Percentiles rank a stretch among this genome's conserved stretches.
Conservation (phyloP, 2,797 vertebrate genomes). For the Sebastes elongatus region DNA sequence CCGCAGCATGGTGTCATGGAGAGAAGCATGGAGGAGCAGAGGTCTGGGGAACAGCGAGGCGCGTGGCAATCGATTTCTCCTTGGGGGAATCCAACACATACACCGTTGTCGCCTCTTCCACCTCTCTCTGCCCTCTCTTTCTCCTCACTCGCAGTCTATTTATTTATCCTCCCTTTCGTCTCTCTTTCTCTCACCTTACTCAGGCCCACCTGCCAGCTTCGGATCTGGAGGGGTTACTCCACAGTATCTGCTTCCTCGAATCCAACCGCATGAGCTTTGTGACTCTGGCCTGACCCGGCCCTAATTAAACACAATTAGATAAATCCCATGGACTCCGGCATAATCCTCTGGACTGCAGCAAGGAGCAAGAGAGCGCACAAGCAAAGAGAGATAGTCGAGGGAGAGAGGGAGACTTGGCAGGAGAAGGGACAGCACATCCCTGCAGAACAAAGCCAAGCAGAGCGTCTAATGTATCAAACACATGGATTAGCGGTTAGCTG, state of each 20-base stretch:
- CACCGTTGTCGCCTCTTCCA: constrained; percentile 54
- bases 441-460: constrained; percentile 77
- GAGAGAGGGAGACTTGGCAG: constrained; percentile 72
- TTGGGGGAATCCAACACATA: constrained; percentile 67
- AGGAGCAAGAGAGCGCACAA: constrained; percentile 55
- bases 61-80: constrained; percentile 79
- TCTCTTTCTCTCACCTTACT: constrained; percentile 31
- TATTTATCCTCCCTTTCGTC: constrained; percentile 37
- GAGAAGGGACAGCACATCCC: constrained; percentile 76
- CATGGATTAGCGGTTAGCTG: constrained; percentile 85
- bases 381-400: constrained; percentile 59
- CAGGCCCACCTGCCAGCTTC: constrained; percentile 42
- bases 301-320: constrained; percentile 86
- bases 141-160: constrained; percentile 43
- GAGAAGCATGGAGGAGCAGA: constrained; percentile 66
- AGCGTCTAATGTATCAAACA: constrained; percentile 86
- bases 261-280: constrained; percentile 57
- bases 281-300: constrained; percentile 72
- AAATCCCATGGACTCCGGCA: constrained; percentile 77
- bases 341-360: constrained; percentile 79
- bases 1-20: constrained; percentile 66
- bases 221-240: constrained; percentile 57
- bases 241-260: constrained; percentile 57
- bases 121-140: constrained; percentile 63
- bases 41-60: constrained; percentile 71